Base-by-base conservation (phyloP, 1,140 invertebrate genomes). In the Adoxophyes honmai region DNA sequence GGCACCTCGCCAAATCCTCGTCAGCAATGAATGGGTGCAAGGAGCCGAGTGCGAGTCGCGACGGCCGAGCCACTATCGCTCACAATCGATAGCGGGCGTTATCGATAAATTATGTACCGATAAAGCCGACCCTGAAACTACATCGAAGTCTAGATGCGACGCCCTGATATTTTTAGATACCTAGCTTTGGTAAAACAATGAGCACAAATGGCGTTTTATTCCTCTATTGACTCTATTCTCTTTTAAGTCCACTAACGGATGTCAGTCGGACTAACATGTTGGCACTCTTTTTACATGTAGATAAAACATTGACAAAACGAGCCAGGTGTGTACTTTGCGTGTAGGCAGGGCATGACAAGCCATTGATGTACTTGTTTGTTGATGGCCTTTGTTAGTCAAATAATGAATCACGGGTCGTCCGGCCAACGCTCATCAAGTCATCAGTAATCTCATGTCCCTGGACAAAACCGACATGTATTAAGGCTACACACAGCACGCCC, bases 301-400 rank as follows among this genome's bases (percentile, higher is more conserved):
- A 18, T 11, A 28, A 16, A 44, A 21, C 39, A 48, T 21, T 13
- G 42, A 16, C 18, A 28, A 48, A 48, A 21, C 21, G 18, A 48
- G 42, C n/a, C 21, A 28, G 18, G n/a, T 48, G 42, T 48, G n/a
- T 33, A 48, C n/a, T 48, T 38, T 13, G 42, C 42, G 18, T 48
- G 42, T 48, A 48, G 42, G 42, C 21, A 48, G 42, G 42, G 42
- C 42, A 28, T 39, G 42, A 13, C 42, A 48, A 28, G 39, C 15
- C 16, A 44, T 44, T 48, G 16, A 48, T 48, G 42, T 48, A 48
- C 16, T 16, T 48, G 28, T 18, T 11, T n/a, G 39, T 28, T 48
- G 42, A 28, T 9, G 42, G 42, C 42, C 42, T 48, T 48, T 48
- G 42, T 48, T 48, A 21, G 42, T 28, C 42, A 48, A 48, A 48